Conservation (phyloP, 2,797 vertebrate species). For the Tamandua tetradactyla region DNA sequence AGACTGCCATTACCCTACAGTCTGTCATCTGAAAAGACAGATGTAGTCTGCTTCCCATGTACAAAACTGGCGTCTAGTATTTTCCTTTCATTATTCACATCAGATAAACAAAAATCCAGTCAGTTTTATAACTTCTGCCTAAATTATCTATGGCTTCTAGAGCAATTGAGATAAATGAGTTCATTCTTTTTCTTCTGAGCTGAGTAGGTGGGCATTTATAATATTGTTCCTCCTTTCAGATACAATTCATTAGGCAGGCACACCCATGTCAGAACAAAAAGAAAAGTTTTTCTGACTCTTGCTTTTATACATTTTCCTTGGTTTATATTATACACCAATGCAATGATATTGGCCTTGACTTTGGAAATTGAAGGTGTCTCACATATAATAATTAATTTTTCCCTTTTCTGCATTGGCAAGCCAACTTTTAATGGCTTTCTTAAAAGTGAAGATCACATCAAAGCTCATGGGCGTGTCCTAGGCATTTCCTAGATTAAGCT, state of each 20-base stretch:
- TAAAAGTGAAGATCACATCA: background rate
- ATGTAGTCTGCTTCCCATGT: background rate
- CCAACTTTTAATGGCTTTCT: background rate
- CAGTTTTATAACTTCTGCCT: slow-evolving; percentile 42
- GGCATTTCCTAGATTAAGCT: background rate
- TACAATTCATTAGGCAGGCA: slow-evolving; percentile 50
- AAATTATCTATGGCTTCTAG: slow-evolving; percentile 39
- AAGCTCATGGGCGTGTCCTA: background rate
- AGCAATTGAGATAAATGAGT: slow-evolving; percentile 61
- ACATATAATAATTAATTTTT: slow-evolving; percentile 23
- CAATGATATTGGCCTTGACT: background rate
- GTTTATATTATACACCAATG: background rate
- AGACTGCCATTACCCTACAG: background rate
- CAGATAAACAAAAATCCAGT: slow-evolving; percentile 62
- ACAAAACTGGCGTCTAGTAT: background rate
- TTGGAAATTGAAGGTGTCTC: background rate
- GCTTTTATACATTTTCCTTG: background rate
- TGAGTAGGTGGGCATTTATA: background rate
- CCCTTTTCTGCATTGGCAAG: slow-evolving; percentile 13
- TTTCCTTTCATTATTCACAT: slow-evolving; percentile 50
- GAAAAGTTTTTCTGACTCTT: background rate
- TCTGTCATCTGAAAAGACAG: background rate
- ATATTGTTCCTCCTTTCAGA: slow-evolving; percentile 38
- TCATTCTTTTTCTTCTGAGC: slow-evolving; percentile 42
- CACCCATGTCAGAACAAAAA: background rate